phyloP scores from a whole-genome alignment of 2,797 vertebrate genomes.

The Neomorphus geoffroyi region DNA sequence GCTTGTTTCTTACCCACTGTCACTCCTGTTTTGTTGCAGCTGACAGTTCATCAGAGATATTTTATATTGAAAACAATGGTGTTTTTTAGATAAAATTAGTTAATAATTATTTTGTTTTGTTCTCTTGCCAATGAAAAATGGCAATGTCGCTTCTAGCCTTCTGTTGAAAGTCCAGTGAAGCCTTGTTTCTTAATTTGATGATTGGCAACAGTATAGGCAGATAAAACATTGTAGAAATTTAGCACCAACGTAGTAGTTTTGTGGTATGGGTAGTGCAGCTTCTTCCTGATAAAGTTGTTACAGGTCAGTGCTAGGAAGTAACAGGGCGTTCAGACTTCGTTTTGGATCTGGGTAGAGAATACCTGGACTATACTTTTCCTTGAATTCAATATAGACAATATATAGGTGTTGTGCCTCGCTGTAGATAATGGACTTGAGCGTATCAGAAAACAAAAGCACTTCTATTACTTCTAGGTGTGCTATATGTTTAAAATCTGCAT shows the following conservation, averaged over 20 bases:
- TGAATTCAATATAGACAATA: not conserved
- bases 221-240: not conserved
- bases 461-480: not conserved
- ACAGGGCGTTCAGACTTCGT: not conserved
- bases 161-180: not conserved
- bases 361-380: not conserved
- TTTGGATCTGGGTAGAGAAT: not conserved
- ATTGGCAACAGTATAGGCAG: not conserved
- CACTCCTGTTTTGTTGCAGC: not conserved
- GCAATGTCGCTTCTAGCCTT: not conserved
- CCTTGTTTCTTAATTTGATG: not conserved
- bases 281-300: not conserved
- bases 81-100: not conserved
- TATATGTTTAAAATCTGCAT: not conserved
- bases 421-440: not conserved
- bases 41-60: not conserved
- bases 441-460: not conserved
- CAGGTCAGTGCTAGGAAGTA: not conserved
- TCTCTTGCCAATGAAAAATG: not conserved
- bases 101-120: not conserved
- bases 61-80: not conserved
- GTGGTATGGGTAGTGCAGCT: not conserved
- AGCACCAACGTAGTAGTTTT: not conserved
- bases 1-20: not conserved
- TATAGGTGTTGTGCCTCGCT: not conserved